Evolutionary conservation across 2,888 invertebrate genomes (phyloP), one percentile per base, ranked within the genome.

Genomic region (Hybos culiciformis): DNA sequence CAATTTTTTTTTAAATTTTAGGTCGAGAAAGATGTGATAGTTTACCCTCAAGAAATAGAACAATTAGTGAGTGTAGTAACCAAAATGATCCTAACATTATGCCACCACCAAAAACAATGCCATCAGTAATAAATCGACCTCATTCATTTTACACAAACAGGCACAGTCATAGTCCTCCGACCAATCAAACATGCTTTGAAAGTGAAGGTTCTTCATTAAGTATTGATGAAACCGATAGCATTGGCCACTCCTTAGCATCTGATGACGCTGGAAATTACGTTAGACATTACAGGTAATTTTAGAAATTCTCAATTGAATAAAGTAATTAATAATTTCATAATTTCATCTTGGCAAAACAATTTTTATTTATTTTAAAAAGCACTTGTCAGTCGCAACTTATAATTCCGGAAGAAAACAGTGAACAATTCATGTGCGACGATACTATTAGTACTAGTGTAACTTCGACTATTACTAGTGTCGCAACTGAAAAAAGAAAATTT

Each of bases 1-100:
- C 6, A 21, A 21, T 44, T 40, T 31, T 45, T 51, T 60, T 64
- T 42, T 39, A 51, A 48, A 55, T 62, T 49, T 54, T 52, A n/a
- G 52, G 70, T 45, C 72, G 86, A 38, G 83, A 81, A 54, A 74
- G 87, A 45, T 83, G 84, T 62, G 87, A 86, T 63, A 87, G 85
- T 58, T 76, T 88, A 72, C 87, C 85, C 5, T 55, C 83, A 12
- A 71, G 85, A 47, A 74, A 81, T 29, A 72, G 80, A 29, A 77
- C 78, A 12, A 70, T 72, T 34, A 78, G 76, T 54, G 80, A 80
- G 56, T 73, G 75, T 46, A 66, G 65, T 43, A 50, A 60, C 56
- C 54, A 55, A 42, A 58, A 54, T 36, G 55, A 57, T 48, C 48
- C 49, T 43, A 59, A 56, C 33, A 57, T 66, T 51, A 61, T 66